Conservation (phyloP, 1,140 invertebrate species). For the Orchesella cincta region DNA sequence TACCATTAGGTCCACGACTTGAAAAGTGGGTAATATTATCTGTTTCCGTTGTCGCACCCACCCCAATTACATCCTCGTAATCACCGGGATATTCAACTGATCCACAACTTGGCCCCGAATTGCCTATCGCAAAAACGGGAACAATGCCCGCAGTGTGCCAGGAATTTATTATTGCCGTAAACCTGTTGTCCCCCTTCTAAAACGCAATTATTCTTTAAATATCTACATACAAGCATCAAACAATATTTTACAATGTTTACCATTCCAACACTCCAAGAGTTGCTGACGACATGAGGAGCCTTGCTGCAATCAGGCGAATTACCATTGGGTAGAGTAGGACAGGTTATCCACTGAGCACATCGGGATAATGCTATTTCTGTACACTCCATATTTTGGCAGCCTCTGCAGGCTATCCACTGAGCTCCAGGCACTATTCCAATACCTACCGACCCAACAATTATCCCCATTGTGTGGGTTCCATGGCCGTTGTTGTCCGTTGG, state of each 20-base stretch:
- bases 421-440: conserved; percentile 10
- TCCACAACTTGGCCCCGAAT: neutral
- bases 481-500: conserved; percentile 26
- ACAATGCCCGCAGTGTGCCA: neutral
- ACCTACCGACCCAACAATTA: neutral
- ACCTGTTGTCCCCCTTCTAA: neutral
- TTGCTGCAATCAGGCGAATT: neutral
- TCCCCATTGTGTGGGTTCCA: neutral
- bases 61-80: neutral
- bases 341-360: neutral
- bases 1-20: neutral
- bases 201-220: neutral
- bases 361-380: neutral
- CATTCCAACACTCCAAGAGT: neutral
- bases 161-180: neutral
- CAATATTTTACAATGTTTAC: neutral
- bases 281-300: neutral
- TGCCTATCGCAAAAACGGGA: conserved; percentile 3
- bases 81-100: neutral
- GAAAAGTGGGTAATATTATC: neutral
- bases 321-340: neutral
- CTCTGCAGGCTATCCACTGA: neutral
- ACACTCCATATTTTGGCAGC: neutral
- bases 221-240: neutral
- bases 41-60: neutral